These are phyloP conservation scores for Coccyzus lansbergi DNA, from an alignment of 2,797 vertebrate species.

Conservation along the genomic window DNA sequence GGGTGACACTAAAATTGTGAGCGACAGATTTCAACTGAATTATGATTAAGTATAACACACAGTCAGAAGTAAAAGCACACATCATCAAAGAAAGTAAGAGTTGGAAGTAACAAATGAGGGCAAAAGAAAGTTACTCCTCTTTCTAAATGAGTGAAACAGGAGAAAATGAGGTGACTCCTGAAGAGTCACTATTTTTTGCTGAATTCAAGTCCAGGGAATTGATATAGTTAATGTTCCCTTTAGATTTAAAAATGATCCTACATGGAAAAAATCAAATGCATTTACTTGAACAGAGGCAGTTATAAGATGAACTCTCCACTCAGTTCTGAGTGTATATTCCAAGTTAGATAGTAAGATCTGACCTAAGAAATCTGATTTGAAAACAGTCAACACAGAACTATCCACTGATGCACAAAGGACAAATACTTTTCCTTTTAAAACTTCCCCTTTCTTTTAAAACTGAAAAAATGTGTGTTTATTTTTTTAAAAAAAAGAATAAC, in stretches of 20 bases:
- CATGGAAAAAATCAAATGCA: neutral
- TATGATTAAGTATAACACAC: neutral
- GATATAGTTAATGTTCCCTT: neutral
- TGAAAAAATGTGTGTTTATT: too few species aligned
- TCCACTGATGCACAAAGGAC: neutral
- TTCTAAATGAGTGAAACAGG: neutral
- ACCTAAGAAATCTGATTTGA: neutral
- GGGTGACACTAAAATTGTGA: neutral
- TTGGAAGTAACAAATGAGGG: neutral
- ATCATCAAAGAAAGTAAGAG: neutral
- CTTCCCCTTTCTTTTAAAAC: too few species aligned
- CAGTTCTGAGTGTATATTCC: rapidly evolving
- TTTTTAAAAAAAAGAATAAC: neutral
- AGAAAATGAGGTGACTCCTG: neutral
- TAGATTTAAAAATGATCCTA: neutral
- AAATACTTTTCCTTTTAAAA: neutral
- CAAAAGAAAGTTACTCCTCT: neutral
- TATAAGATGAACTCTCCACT: rapidly evolving
- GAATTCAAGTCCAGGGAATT: neutral
- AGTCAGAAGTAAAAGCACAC: neutral
- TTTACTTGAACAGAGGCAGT: neutral
- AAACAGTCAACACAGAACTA: neutral
- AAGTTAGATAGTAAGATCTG: neutral
- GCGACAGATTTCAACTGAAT: neutral
- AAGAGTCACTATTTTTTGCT: neutral